Conservation (phyloP, 2,888 invertebrate species). For the Litoditis marina region DNA sequence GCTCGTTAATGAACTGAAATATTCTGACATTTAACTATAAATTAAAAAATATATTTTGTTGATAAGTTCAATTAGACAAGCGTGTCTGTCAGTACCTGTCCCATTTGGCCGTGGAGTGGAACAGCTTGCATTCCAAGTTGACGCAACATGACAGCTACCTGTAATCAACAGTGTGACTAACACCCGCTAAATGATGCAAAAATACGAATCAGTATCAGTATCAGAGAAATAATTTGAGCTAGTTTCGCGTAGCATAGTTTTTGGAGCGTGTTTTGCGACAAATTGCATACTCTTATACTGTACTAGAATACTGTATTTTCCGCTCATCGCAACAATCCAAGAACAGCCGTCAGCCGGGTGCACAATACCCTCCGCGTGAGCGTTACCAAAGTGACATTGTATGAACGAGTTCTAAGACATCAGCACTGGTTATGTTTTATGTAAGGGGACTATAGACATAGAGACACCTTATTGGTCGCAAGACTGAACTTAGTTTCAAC, state of each 20-base stretch:
- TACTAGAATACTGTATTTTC: neutral
- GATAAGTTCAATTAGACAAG: neutral
- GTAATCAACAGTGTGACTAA: conserved; percentile 1
- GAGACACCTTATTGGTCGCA: neutral
- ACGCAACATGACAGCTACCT: conserved; percentile 79
- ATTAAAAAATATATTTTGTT: conserved; percentile 1
- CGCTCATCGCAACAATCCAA: neutral
- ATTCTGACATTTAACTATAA: neutral
- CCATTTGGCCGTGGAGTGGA: conserved; percentile 98
- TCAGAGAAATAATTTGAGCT: too few relatives aligned
- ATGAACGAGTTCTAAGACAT: too few relatives aligned
- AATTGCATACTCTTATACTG: too few relatives aligned
- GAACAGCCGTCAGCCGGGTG: too few relatives aligned
- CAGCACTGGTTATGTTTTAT: too few relatives aligned
- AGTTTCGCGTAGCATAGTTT: too few relatives aligned
- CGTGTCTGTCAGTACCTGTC: conserved; percentile 72
- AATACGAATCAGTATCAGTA: too few relatives aligned
- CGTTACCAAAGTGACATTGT: too few relatives aligned
- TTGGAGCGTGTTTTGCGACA: too few relatives aligned
- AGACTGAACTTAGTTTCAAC: too few relatives aligned
- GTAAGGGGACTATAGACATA: too few relatives aligned
- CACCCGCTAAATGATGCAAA: neutral
- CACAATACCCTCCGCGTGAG: too few relatives aligned
- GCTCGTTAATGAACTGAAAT: conserved; percentile 1
- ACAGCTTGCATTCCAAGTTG: conserved; percentile 85